Base-by-base conservation (phyloP, 1,140 invertebrate genomes). In the Microvelia longipes region DNA sequence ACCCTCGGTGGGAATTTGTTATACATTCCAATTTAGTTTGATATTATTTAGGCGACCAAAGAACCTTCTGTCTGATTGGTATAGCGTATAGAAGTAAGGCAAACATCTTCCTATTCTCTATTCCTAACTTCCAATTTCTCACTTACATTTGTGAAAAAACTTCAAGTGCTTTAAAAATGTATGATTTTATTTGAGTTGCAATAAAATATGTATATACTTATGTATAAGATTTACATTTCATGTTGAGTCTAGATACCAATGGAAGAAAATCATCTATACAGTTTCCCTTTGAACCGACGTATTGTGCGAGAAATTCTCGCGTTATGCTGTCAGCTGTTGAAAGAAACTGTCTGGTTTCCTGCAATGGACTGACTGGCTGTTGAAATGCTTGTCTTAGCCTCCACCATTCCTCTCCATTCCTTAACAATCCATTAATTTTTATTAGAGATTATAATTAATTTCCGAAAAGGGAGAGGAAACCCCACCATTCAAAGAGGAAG, bases 401-500 rank as follows among this genome's bases (percentile, higher is more conserved):
- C 83, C 86, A 88, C 94, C 93, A 96, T 70, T 92, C 86, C 13
- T 81, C 77, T 1, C 92, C 92, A 82, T 96, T 94, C 67, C 91
- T 95, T 72, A 76, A 83, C 79, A n/a, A n/a, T n/a, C n/a, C n/a
- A n/a, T n/a, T n/a, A n/a, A n/a, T n/a, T n/a, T n/a, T n/a, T 71
- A 67, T 64, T 71, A 66, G 60, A 75, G 69, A 72, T 60, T 27
- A 70, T 14, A 69, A 5, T 60, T 60, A 11, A 60, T 61, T 15
- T 66, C 30, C 14, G 25, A 50, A 2, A 28, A 19, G 2, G 1
- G 1, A 26, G 26, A 29, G 1, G 35, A 2, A 15, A 24, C 60
- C 25, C 26, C 24, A 66, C 14, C 13, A 61, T 5, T 14, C n/a
- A 67, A 24, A 67, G 19, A 67, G 15, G 19, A 69, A 26, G 69